Evolutionary conservation across 2,888 invertebrate species (phyloP), one percentile per base, ranked within the genome.

Genomic region (Oligia latruncula): DNA sequence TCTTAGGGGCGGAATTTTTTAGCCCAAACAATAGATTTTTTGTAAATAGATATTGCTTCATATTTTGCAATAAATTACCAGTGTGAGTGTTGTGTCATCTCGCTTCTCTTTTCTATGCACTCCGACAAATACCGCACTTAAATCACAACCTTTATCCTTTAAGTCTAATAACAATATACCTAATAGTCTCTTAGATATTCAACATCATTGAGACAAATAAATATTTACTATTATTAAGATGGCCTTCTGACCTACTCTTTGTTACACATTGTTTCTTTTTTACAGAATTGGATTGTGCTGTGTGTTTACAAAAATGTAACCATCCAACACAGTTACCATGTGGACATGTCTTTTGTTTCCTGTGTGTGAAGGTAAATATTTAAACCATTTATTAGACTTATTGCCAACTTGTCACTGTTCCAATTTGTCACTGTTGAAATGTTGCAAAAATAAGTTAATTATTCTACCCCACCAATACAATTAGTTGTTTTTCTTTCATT

Each of bases 241-340:
- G n/a, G n/a, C 17, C n/a, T 2, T n/a, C 15, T 46, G 49, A 20
- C n/a, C 46, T 29, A 46, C 46, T 29, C 67, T 29, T 40, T 23
- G n/a, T 67, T n/a, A 11, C 11, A 11, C 11, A 17, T 43, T 49
- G 43, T 20, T 64, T 78, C 78, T 91, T 35, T 79, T 66, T 83
- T 91, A 65, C 90, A 92, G 96, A 94, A 80, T 92, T 90, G 86
- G 99, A 99, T 93, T 99, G 99, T 96, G 98, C 99, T 13, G 98
- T 99, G 66, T 99, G 99, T 93, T 97, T 99, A 75, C 99, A 99
- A 96, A 97, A 98, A 58, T 99, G 98, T 93, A 98, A 99, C 87
- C 98, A 99, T 95, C 99, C 99, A n/a, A 98, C 99, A 0, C 97
- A 98, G 92, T 97, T 99, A 71, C 99, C 99, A 0, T 99, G 99